These are phyloP conservation scores for Pangasius mekongensis DNA, from an alignment of 2,797 vertebrate species.

Conservation along the genomic window DNA sequence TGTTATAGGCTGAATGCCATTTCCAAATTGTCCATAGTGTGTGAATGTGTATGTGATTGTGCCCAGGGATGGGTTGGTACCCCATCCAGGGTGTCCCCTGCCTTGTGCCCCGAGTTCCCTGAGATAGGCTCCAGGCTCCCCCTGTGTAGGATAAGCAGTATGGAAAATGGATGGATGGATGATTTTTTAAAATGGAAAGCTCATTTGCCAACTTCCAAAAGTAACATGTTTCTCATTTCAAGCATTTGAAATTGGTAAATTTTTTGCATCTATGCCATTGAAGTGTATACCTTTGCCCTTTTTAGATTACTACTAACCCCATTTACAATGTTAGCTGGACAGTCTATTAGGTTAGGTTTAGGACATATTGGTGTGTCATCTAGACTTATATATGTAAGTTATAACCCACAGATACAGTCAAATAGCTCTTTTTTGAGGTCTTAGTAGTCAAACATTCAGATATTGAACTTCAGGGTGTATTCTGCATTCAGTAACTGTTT, in stretches of 20 bases:
- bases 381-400: neutral
- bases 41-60: too few species aligned
- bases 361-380: neutral
- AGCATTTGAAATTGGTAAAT: neutral
- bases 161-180: neutral
- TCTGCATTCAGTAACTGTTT: neutral
- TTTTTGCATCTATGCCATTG: neutral
- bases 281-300: neutral
- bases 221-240: neutral
- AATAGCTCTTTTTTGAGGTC: neutral
- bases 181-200: neutral
- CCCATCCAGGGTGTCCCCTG: too few species aligned
- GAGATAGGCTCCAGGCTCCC: too few species aligned
- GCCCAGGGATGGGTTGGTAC: too few species aligned
- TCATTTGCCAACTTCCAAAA: neutral
- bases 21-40: too few species aligned
- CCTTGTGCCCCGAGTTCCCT: too few species aligned
- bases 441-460: neutral
- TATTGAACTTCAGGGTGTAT: neutral
- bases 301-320: neutral
- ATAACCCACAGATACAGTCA: constrained; percentile 3
- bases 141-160: too few species aligned
- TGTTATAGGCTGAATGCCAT: too few species aligned
- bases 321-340: neutral
- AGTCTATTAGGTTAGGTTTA: neutral